These are phyloP conservation scores for Podarcis muralis DNA, from an alignment of 2,113 vertebrate genomes.

Conservation along the genomic window DNA sequence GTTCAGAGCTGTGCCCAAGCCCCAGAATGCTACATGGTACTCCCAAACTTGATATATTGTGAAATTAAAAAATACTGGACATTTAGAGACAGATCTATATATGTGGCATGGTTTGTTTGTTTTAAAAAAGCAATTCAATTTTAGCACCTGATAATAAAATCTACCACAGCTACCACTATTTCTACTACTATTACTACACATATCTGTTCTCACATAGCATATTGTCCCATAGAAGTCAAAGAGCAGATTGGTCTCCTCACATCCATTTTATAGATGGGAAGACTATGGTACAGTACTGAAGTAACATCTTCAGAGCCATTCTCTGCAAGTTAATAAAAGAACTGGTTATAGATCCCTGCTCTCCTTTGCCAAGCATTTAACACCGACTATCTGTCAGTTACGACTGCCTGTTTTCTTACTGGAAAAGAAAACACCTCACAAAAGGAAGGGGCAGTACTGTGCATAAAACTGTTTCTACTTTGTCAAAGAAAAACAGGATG, in stretches of 20 bases:
- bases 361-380: neutral
- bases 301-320: slow-evolving; percentile 12
- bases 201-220: neutral
- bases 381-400: neutral
- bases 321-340: neutral
- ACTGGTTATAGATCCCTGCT: neutral
- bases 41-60: neutral
- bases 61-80: slow-evolving; percentile 46
- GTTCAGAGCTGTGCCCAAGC: neutral
- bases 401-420: neutral
- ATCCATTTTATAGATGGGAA: slow-evolving; percentile 22
- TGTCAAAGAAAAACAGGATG: neutral
- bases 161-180: neutral
- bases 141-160: neutral
- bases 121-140: neutral
- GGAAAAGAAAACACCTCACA: neutral
- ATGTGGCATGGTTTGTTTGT: neutral
- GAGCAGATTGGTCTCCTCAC: neutral
- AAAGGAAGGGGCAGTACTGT: neutral
- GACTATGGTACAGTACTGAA: neutral
- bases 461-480: neutral
- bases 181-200: neutral
- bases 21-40: slow-evolving; percentile 20
- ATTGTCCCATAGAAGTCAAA: slow-evolving; percentile 4
- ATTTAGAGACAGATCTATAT: neutral